Base-by-base conservation (phyloP, 2,113 vertebrate species). In the Callionymus lyra region DNA sequence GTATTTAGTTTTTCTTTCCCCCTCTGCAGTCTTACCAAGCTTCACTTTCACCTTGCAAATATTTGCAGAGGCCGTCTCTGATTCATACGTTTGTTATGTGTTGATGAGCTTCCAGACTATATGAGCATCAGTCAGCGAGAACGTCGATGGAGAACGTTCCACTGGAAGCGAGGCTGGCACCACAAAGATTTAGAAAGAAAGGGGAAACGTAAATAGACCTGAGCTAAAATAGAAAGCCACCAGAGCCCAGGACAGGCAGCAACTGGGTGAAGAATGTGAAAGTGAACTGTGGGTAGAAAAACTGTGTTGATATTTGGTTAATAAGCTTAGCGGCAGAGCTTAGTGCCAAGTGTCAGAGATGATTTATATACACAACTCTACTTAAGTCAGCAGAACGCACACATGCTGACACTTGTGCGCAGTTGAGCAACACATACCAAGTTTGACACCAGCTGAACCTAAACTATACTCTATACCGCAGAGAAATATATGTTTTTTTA, bases 311-410 rank as follows among this genome's bases (percentile, higher is more conserved):
- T 69, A 57, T 80, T 82, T 72, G 71, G 63, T 72, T 82, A 82
- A 84, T 82, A 82, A 80, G 80, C 72, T 67, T 65, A 63, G 74
- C 71, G 76, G 63, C 76, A 68, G 62, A 79, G 74, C 77, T 67
- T 74, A 63, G 68, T 68, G 56, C 63, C 82, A 84, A 83, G 84
- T 82, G 82, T 83, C 81, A 84, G 53, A 47, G 51, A 63, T 82
- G 76, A 85, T 83, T 76, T 83, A 83, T 78, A 72, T 82, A 71
- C 61, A 59, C 72, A 70, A 63, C 63, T 66, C 58, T 79, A 71
- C 76, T 74, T 69, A 64, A 72, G 76, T 76, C 72, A 84, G 76
- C 61, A 62, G 27, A n/a, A 75, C 51, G 49, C 69, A 68, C 53
- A 72, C 45, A n/a, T n/a, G n/a, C n/a, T n/a, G n/a, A n/a, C n/a